A percentile compares a stretch with the other conserved stretches of the same genome.
These are phyloP conservation scores for Microtus obscurus DNA, from an alignment of 2,797 vertebrate genomes.

Conservation along the genomic window DNA sequence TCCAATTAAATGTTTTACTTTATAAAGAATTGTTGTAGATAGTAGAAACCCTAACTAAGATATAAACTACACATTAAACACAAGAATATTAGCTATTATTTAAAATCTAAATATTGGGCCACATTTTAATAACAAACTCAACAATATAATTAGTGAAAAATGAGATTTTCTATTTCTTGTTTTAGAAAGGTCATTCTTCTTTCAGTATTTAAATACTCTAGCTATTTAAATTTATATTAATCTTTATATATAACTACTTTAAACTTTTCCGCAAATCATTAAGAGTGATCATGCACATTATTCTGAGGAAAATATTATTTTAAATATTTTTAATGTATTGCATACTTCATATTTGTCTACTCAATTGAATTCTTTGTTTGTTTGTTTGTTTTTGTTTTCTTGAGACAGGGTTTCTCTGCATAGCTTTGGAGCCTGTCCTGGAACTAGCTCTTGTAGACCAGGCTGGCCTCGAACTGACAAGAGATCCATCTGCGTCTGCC, in stretches of 20 bases:
- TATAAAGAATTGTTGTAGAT: background rate
- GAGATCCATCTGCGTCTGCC: too few relatives aligned
- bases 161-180: background rate
- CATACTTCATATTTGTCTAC: too few relatives aligned
- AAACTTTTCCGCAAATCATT: background rate
- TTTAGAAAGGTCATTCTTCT: background rate
- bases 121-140: background rate
- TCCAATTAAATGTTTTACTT: background rate
- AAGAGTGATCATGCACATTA: background rate
- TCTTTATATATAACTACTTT: background rate
- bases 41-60: background rate
- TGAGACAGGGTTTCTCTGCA: too few relatives aligned
- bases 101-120: background rate
- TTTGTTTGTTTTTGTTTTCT: too few relatives aligned
- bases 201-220: background rate
- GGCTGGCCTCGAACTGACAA: too few relatives aligned
- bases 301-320: constrained; percentile 26
- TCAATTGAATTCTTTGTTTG: too few relatives aligned
- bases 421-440: too few relatives aligned
- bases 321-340: constrained; percentile 50
- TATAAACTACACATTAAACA: background rate
- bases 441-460: too few relatives aligned
- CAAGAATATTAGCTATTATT: background rate
- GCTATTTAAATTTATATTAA: background rate
- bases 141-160: background rate